These are phyloP conservation scores for Phortica okadai DNA, from an alignment of 2,888 invertebrate species.

Conservation along the genomic window DNA sequence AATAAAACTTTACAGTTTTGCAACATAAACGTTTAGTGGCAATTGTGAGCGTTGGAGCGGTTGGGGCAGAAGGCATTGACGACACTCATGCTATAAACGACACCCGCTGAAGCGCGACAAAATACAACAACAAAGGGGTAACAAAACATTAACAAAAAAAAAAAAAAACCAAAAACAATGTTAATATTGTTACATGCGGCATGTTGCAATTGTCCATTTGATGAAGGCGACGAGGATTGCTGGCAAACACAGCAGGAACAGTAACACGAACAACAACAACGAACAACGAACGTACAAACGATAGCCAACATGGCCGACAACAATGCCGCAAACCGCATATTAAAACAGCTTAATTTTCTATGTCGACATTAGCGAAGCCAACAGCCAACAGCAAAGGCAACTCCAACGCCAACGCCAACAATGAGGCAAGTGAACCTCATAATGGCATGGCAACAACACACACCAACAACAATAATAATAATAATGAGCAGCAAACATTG, in stretches of 20 bases:
- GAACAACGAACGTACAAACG: neutral
- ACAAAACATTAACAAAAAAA: neutral
- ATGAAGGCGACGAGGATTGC: neutral
- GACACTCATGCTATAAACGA: neutral
- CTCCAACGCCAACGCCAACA: slow-evolving; percentile 7
- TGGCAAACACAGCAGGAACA: neutral
- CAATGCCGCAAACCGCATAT: slow-evolving; percentile 36
- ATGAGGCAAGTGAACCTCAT: slow-evolving; percentile 4
- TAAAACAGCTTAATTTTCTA: slow-evolving; percentile 36
- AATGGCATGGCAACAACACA: neutral
- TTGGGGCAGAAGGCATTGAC: neutral
- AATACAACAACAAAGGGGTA: neutral
- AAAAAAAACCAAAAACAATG: neutral
- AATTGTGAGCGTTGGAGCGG: neutral
- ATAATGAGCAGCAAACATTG: slow-evolving; percentile 10
- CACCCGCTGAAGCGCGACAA: slow-evolving; percentile 18
- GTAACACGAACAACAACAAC: slow-evolving; percentile 1
- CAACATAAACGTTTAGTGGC: neutral
- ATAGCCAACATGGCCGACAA: slow-evolving; percentile 17
- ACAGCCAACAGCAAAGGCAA: slow-evolving; percentile 14
- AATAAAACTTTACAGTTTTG: slow-evolving; percentile 10
- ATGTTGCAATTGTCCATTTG: slow-evolving; percentile 18
- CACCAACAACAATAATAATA: slow-evolving; percentile 9
- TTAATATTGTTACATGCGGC: slow-evolving; percentile 4
- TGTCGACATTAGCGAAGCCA: slow-evolving; percentile 14